Evolutionary conservation across 2,113 vertebrate species (phyloP).

Genomic region (Eulemur rufifrons): DNA sequence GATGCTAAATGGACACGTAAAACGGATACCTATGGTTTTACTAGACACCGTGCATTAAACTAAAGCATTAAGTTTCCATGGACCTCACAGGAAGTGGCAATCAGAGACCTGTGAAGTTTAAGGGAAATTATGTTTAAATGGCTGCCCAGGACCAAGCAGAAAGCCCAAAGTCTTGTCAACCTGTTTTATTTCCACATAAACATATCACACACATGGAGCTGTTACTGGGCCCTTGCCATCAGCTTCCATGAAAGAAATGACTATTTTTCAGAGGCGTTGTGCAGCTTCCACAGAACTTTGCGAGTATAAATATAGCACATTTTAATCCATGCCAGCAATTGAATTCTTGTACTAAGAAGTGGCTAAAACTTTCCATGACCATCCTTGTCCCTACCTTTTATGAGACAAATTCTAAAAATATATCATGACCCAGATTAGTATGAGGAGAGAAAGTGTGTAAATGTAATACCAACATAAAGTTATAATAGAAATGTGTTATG

Average conservation of each 20-base stretch:
- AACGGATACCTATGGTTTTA: not conserved
- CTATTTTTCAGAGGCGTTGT: not conserved
- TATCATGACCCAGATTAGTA: not conserved
- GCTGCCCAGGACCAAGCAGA: not conserved
- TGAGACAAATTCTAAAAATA: slow-evolving; percentile 52
- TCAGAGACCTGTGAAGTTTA: not conserved
- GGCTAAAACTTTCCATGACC: slow-evolving; percentile 42
- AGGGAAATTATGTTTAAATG: not conserved
- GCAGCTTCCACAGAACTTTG: not conserved
- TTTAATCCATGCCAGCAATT: slow-evolving; percentile 29
- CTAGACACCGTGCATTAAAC: not conserved
- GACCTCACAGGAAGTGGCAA: not conserved
- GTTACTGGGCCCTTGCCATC: not conserved
- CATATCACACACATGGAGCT: not conserved
- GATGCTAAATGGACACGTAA: not conserved
- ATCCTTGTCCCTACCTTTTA: slow-evolving; percentile 9
- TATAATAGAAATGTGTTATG: not conserved
- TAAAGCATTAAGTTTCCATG: not conserved
- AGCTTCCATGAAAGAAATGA: not conserved
- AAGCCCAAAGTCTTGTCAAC: not conserved
- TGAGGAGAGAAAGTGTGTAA: not conserved
- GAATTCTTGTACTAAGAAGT: slow-evolving; percentile 1
- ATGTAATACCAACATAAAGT: slow-evolving; percentile 21
- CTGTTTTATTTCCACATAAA: slow-evolving; percentile 22
- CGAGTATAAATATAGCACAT: slow-evolving; percentile 28